These are phyloP conservation scores for Lamprotornis superbus DNA, from an alignment of 2,113 vertebrate species.

Conservation along the genomic window DNA sequence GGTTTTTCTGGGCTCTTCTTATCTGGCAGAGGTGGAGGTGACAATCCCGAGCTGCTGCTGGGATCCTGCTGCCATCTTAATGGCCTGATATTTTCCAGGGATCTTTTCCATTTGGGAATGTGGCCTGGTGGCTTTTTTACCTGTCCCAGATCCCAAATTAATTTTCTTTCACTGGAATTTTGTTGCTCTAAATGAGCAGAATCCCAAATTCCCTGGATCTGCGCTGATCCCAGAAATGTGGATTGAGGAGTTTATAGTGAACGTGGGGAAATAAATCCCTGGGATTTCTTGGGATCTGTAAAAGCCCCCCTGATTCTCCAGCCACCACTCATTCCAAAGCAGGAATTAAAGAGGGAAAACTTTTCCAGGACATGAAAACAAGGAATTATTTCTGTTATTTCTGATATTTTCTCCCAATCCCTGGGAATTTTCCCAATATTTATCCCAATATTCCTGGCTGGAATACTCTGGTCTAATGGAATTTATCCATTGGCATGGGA, in stretches of 20 bases:
- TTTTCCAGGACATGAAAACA: neutral
- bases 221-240: neutral
- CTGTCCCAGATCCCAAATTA: accelerated
- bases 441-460: neutral
- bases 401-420: neutral
- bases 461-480: neutral
- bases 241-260: neutral
- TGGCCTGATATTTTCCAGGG: neutral
- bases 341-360: neutral
- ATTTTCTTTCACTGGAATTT: neutral
- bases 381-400: neutral
- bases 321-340: neutral
- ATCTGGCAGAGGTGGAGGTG: neutral
- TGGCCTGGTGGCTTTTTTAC: neutral
- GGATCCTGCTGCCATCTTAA: neutral
- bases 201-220: neutral
- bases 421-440: neutral
- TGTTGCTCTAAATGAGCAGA: neutral
- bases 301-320: neutral
- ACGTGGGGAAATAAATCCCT: neutral
- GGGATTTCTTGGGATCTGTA: neutral
- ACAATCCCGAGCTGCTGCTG: neutral
- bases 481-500: neutral
- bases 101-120: neutral
- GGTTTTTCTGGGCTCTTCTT: neutral